Evolutionary conservation across 2,113 vertebrate species (phyloP), one percentile per base, ranked within the genome.

Genomic region (Oryzias celebensis): DNA sequence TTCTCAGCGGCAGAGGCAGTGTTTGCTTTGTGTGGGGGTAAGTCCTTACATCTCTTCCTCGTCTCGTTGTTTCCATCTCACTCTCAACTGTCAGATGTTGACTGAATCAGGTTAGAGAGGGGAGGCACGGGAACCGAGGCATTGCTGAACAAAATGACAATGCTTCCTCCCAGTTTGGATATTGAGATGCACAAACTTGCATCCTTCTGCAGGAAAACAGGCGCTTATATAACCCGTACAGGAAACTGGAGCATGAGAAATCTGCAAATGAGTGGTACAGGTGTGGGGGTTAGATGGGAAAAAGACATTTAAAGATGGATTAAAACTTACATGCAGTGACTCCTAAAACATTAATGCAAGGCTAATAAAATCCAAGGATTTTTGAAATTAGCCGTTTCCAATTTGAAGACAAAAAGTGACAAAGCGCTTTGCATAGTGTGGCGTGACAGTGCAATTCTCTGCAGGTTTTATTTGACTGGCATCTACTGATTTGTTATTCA

Each of bases 91-190:
- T 91, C 90, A 90, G 77, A 72, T 79, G 82, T 89, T 92, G 91
- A 92, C 91, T 92, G 91, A 92, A 92, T 92, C 87, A 66, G 91
- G 91, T 91, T 92, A 90, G 83, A 75, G 77, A 87, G 77, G 55
- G 80, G 81, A 70, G 85, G 81, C 24, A 77, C 77, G 63, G 75
- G 78, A 82, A 85, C 75, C 71, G 61, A 84, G 60, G 75, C 75
- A 56, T 55, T 57, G 15, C 78, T 83, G 87, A 87, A 81, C 77
- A 78, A 79, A 87, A 87, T 90, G 88, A 89, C 87, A 89, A 82
- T 68, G 67, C 82, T 71, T 68, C 68, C 65, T 49, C 62, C 43
- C 68, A 57, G 63, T 74, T 81, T 83, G 71, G 78, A 74, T 84
- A 77, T 76, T 62, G 62, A 88, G 70, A 82, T 77, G 71, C 82